A percentile compares a stretch with the other conserved stretches of the same genome.
These are phyloP conservation scores for Lithophane leautieri DNA, from an alignment of 2,888 invertebrate genomes.

Conservation along the genomic window DNA sequence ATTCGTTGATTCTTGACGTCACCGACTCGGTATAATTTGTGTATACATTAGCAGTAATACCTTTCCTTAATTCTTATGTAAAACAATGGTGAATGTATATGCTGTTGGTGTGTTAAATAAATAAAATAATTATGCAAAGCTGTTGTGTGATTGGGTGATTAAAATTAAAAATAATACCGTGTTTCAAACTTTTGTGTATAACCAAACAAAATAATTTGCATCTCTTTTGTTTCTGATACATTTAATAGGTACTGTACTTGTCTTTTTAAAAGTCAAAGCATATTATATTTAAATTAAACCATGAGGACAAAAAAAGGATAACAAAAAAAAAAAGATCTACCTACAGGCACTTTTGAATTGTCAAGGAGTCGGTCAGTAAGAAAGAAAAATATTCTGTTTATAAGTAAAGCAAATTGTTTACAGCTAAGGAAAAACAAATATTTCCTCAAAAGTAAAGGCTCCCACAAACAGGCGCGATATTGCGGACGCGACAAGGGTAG, in stretches of 20 bases:
- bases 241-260: background rate
- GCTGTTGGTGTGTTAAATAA: background rate
- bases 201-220: background rate
- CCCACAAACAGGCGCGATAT: too few relatives aligned
- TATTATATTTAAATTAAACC: background rate
- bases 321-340: too few relatives aligned
- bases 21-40: background rate
- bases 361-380: background rate
- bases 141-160: constrained; percentile 2
- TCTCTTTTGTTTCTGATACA: background rate
- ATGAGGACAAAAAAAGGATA: background rate
- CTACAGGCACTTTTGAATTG: background rate
- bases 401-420: background rate
- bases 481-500: too few relatives aligned
- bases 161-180: constrained; percentile 11
- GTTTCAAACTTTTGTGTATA: background rate
- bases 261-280: background rate
- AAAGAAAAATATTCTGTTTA: background rate
- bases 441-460: constrained; percentile 14
- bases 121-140: background rate
- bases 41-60: background rate
- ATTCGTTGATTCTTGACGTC: constrained; percentile 22
- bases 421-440: background rate
- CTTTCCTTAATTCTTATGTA: background rate
- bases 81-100: background rate